phyloP scores from a whole-genome alignment of 2,888 invertebrate species.

The Drosophila eohydei region DNA sequence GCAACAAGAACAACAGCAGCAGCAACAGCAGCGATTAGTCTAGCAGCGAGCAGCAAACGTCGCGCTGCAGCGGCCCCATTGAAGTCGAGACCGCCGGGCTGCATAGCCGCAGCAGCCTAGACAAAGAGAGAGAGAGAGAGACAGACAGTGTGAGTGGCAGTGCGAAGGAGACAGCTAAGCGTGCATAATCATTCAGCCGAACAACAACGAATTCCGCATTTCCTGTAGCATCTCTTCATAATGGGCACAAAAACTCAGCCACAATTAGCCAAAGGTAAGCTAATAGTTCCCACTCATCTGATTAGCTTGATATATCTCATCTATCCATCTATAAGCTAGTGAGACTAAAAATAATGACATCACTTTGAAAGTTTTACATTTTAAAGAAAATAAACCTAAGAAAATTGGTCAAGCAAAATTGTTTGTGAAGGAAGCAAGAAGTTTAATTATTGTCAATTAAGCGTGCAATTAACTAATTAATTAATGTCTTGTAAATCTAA shows the following conservation, averaged over 20 bases:
- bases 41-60: constrained; percentile 2
- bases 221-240: constrained; percentile 58
- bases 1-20: constrained; percentile 20
- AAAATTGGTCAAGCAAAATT: no score
- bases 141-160: not conserved
- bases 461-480: no score
- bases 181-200: not conserved
- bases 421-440: no score
- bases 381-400: no score
- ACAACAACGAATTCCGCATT: not conserved
- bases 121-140: not conserved
- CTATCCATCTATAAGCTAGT: not conserved
- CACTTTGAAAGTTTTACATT: not conserved
- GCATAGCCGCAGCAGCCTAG: constrained; percentile 38
- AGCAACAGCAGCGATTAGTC: constrained; percentile 7
- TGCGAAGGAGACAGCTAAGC: not conserved
- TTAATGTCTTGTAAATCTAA: no score
- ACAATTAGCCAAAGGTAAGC: constrained; percentile 80
- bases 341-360: not conserved
- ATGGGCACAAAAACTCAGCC: constrained; percentile 84
- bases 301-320: not conserved
- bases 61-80: constrained; percentile 37
- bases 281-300: not conserved
- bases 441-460: no score
- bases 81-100: constrained; percentile 33